These are phyloP conservation scores for Probosciger aterrimus DNA, from an alignment of 2,113 vertebrate genomes.

Conservation along the genomic window DNA sequence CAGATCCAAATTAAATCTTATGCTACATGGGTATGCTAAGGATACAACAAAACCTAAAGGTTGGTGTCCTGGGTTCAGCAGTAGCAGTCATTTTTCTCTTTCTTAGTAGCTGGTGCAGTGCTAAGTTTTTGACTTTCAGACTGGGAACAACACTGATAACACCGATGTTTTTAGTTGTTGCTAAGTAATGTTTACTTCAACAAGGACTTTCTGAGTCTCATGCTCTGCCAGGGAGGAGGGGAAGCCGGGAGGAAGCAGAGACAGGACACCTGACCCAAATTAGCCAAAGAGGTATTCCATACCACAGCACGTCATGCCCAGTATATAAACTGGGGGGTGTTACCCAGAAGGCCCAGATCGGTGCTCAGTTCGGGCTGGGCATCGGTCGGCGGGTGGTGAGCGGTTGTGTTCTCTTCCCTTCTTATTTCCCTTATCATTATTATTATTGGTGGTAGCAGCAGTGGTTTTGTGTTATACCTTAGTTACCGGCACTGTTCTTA, in stretches of 20 bases:
- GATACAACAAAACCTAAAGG: not conserved
- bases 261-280: too few species aligned
- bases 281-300: too few species aligned
- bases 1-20: not conserved
- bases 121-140: not conserved
- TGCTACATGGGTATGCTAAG: accelerated
- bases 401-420: not conserved
- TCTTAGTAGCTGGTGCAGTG: too few species aligned
- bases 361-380: too few species aligned
- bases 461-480: not conserved
- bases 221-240: not conserved
- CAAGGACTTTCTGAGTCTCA: not conserved
- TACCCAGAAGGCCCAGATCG: too few species aligned
- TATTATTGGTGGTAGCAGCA: not conserved
- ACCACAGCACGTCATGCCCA: too few species aligned
- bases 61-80: not conserved
- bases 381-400: not conserved
- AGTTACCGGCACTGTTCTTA: not conserved
- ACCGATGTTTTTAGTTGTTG: too few species aligned
- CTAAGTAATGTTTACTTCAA: not conserved
- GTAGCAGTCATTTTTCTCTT: too few species aligned
- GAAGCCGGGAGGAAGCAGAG: not conserved
- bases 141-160: not conserved
- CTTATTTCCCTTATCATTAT: not conserved
- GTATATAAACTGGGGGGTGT: too few species aligned